phyloP scores from a whole-genome alignment of 2,888 invertebrate genomes.

The Epinotia ramella region DNA sequence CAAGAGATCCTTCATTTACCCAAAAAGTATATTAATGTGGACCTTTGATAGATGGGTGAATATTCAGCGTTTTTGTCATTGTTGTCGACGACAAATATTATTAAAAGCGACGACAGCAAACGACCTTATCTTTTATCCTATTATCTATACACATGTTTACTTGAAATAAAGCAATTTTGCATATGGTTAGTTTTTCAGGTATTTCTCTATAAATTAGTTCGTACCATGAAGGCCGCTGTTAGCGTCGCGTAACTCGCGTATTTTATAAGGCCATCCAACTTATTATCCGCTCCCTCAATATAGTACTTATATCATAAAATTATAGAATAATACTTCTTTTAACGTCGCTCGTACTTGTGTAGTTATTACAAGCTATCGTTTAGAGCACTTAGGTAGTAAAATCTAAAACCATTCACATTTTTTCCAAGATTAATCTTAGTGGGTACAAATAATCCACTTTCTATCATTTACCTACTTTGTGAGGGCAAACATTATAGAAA shows the following conservation, averaged over 20 bases:
- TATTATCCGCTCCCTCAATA: constrained; percentile 36
- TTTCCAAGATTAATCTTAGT: constrained; percentile 24
- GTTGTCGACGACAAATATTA: too few species aligned
- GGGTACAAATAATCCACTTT: constrained; percentile 4
- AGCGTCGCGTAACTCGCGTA: constrained; percentile 29
- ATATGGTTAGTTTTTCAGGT: constrained; percentile 23
- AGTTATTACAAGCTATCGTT: constrained; percentile 30
- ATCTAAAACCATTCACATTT: constrained; percentile 17
- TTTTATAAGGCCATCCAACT: constrained; percentile 34
- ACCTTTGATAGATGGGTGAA: too few species aligned
- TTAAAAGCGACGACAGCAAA: too few species aligned
- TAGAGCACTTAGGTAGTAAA: constrained; percentile 29
- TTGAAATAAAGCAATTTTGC: constrained; percentile 28
- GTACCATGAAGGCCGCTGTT: constrained; percentile 22
- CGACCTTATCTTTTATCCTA: too few species aligned
- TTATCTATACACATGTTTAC: not conserved
- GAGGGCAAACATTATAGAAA: too few species aligned
- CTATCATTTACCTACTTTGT: not conserved
- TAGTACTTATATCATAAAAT: constrained; percentile 42
- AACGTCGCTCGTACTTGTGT: constrained; percentile 25
- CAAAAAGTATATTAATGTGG: too few species aligned
- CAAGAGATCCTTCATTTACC: too few species aligned
- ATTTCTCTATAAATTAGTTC: constrained; percentile 38
- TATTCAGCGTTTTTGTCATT: too few species aligned
- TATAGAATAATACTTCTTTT: constrained; percentile 38